Percentiles rank a stretch among this genome's conserved stretches.
phyloP scores from a whole-genome alignment of 1,140 invertebrate species.

The Bactericera cockerelli region DNA sequence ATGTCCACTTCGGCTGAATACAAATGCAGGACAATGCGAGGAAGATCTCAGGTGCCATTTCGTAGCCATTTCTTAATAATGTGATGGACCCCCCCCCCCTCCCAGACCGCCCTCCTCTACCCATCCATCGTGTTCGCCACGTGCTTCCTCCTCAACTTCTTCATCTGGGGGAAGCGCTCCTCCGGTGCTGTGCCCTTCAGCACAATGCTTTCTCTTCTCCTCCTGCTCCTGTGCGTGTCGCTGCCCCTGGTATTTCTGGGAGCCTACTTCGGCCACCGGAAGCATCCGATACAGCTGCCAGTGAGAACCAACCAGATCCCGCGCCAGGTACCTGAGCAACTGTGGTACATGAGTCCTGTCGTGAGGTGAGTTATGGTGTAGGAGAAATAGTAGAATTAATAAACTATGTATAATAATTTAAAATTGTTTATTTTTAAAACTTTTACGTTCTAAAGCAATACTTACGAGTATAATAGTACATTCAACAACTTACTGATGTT shows the following conservation, averaged over 20 bases:
- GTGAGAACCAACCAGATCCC: slow-evolving; percentile 95
- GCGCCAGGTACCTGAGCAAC: slow-evolving; percentile 88
- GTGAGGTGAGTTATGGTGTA: slow-evolving; percentile 74
- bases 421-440: slow-evolving; percentile 14
- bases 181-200: slow-evolving; percentile 93
- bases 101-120: slow-evolving; percentile 75
- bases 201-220: slow-evolving; percentile 85
- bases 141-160: slow-evolving; percentile 93
- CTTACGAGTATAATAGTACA: no score
- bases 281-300: slow-evolving; percentile 91
- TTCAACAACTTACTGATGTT: no score
- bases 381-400: not conserved
- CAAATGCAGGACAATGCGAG: no score
- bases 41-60: no score
- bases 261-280: slow-evolving; percentile 92
- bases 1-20: no score
- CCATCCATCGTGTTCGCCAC: slow-evolving; percentile 78
- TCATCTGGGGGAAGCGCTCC: slow-evolving; percentile 94
- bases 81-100: no score
- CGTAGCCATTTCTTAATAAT: no score
- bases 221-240: slow-evolving; percentile 93
- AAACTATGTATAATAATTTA: not conserved
- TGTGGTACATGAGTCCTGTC: slow-evolving; percentile 92
- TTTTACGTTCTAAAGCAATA: no score
- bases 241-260: slow-evolving; percentile 88